Evolutionary conservation across 2,113 vertebrate species (phyloP), one percentile per base, ranked within the genome.

Genomic region (Scolopax mira): DNA sequence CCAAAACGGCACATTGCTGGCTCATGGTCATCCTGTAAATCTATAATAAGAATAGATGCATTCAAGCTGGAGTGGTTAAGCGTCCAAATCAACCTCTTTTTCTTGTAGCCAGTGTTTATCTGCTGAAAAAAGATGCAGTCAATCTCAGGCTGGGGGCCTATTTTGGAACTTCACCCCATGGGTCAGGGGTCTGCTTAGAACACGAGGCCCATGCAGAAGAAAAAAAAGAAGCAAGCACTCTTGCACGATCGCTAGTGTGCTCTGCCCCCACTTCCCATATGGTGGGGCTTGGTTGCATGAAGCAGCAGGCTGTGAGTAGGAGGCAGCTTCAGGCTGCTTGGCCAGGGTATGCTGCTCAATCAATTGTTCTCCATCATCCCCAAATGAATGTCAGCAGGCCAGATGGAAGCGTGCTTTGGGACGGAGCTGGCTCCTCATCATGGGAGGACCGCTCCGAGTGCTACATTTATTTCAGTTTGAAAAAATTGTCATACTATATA

Each of bases 251-350:
- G 0, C 54, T 35, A 23, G 60, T 0, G 0, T 16, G 85, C 83
- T 94, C 88, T 84, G 92, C 86, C 83, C 84, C 90, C 88, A n/a
- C 70, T 46, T 74, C 86, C 86, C 94, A 95, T 71, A 90, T 86
- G 96, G 95, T 69, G 49, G 71, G 0, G 13, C 58, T 31, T 3
- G 19, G 64, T 2, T 17, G 72, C 4, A 6, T 85, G 11, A 17
- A 83, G 88, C 85, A 90, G 92, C 90, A 90, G 90, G 46, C 82
- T 89, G 69, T 3, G 85, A 83, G 95, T 78, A 69, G 94, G 95
- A 95, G 90, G 90, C 90, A 92, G 88, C 72, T 80, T 52, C 4
- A 77, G 90, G 82, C 88, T 91, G 79, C 85, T 27, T 74, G 96
- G 96, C 82, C 94, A 80, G 51, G 2, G 67, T 16, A 15, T 39